These are phyloP conservation scores for Isoperla grammatica DNA, from an alignment of 2,888 invertebrate species.

Conservation along the genomic window DNA sequence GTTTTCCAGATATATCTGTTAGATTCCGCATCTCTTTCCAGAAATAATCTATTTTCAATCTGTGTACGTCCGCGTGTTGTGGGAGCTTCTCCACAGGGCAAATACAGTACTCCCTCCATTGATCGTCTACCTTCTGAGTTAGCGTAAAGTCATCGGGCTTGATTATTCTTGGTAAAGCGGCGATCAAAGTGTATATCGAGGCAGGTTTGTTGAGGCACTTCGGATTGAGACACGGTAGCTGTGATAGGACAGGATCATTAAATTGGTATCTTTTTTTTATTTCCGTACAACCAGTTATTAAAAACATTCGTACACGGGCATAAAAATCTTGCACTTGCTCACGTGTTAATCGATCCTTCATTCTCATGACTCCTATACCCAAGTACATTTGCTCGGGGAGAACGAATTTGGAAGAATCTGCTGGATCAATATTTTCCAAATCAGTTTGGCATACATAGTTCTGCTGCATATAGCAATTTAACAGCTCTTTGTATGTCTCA, in stretches of 20 bases:
- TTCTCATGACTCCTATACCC: slow-evolving; percentile 18
- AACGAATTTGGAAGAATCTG: slow-evolving; percentile 20
- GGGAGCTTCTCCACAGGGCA: too few relatives aligned
- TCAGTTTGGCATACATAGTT: slow-evolving; percentile 18
- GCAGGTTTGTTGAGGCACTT: background rate
- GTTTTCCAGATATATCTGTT: too few relatives aligned
- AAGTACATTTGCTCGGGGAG: slow-evolving; percentile 28
- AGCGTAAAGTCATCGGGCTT: background rate
- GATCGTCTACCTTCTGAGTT: too few relatives aligned
- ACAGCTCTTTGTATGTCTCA: slow-evolving; percentile 22
- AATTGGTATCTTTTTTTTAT: slow-evolving; percentile 10
- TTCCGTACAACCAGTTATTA: slow-evolving; percentile 3
- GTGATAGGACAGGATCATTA: background rate
- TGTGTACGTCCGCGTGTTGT: too few relatives aligned
- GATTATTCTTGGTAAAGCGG: background rate
- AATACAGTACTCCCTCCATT: too few relatives aligned
- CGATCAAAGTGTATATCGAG: background rate
- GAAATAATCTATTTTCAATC: too few relatives aligned
- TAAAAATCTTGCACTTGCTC: slow-evolving; percentile 3
- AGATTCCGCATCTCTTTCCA: too few relatives aligned
- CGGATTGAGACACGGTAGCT: background rate
- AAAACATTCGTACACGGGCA: background rate
- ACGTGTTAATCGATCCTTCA: background rate
- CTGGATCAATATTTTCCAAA: slow-evolving; percentile 24
- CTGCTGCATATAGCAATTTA: slow-evolving; percentile 22